Evolutionary conservation across 2,113 vertebrate genomes (phyloP).

Genomic region (Eolophus roseicapilla): DNA sequence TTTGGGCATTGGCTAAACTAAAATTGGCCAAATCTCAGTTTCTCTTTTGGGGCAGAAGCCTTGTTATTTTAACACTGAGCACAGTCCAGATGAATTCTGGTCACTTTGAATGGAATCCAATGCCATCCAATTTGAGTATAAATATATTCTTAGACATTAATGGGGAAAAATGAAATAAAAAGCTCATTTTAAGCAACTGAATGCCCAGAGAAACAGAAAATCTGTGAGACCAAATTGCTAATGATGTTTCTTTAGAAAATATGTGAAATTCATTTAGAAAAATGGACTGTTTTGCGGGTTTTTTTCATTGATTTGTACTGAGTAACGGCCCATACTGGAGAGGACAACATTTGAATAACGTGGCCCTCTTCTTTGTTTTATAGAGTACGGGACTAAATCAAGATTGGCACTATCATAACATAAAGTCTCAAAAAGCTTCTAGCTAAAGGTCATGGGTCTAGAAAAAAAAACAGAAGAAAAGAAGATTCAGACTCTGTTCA

Average conservation of each 20-base stretch:
- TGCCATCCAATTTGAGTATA: conserved; percentile 9
- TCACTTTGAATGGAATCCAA: not conserved
- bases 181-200: not conserved
- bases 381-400: not conserved
- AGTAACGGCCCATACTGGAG: not conserved
- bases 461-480: not conserved
- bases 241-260: not conserved
- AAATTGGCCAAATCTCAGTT: not conserved
- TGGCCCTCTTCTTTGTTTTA: not conserved
- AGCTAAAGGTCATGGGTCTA: conserved; percentile 2
- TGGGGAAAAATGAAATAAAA: conserved; percentile 34
- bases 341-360: not conserved
- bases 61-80: not conserved
- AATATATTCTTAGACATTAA: conserved; percentile 45
- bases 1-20: not conserved
- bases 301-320: not conserved
- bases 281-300: not conserved
- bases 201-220: not conserved
- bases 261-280: not conserved
- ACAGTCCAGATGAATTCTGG: not conserved
- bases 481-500: not conserved
- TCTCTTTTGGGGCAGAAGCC: not conserved
- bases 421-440: not conserved
- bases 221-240: not conserved
- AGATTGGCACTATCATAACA: not conserved